Evolutionary conservation across 2,113 vertebrate genomes (phyloP).

Genomic region (Tretioscincus oriximinensis): DNA sequence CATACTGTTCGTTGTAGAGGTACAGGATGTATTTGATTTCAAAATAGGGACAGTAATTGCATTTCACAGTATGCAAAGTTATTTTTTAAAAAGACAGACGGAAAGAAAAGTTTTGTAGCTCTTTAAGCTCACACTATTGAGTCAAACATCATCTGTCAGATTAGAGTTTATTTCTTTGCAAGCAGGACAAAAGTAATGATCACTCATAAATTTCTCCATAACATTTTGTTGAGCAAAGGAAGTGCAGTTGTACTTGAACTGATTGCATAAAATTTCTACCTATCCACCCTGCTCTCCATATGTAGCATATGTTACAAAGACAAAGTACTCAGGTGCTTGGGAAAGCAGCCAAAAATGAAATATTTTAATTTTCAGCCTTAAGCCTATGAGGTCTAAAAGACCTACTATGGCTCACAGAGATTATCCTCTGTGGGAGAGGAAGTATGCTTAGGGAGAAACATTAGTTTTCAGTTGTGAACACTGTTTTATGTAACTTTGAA

Average conservation of each 20-base stretch:
- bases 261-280: background rate
- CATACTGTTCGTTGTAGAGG: no score
- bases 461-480: slow-evolving; percentile 10
- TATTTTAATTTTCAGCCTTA: slow-evolving; percentile 11
- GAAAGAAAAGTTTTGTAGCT: slow-evolving; percentile 19
- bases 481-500: slow-evolving; percentile 17
- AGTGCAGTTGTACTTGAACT: slow-evolving; percentile 4
- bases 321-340: background rate
- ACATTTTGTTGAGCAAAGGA: background rate
- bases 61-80: background rate
- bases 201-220: background rate
- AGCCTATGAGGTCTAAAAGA: slow-evolving; percentile 11
- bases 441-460: slow-evolving; percentile 22
- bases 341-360: slow-evolving; percentile 17
- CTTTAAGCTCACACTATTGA: background rate
- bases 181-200: background rate
- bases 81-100: background rate
- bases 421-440: slow-evolving; percentile 15
- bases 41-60: background rate
- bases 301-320: background rate
- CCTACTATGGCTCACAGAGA: slow-evolving; percentile 20
- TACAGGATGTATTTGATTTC: background rate
- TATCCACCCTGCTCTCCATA: background rate
- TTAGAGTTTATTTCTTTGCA: no score
- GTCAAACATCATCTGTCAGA: background rate